Evolutionary conservation across 2,113 vertebrate genomes (phyloP), one percentile per base, ranked within the genome.

Genomic region (Neoarius graeffei): DNA sequence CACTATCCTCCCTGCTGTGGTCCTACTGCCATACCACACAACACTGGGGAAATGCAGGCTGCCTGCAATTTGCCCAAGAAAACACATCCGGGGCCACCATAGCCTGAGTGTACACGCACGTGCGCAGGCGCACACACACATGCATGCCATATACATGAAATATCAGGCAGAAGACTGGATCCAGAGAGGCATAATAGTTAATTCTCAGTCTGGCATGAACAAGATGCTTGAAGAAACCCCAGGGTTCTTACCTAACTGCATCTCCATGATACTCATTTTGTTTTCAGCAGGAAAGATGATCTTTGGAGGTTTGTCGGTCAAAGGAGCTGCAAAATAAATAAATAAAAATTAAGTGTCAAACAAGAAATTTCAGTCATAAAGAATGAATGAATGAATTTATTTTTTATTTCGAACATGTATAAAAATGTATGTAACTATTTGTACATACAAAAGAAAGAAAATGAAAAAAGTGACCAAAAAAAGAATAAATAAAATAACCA

Each of bases 251-350:
- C 98, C 98, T 94, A 97, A 93, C 86, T 97, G 96, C 76, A 97
- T 95, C 94, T 99, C 98, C 85, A 98, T 96, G 94, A 97, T 71
- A 91, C 94, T 99, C 93, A 98, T 91, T 93, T 98, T 98, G 94
- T 92, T 97, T 95, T 99, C 98, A 86, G 96, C 92, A 14, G 98
- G 98, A 84, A 95, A 96, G 81, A 99, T 95, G 93, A 99, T 97
- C 94, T 98, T 99, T 88, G 98, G 98, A 92, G 98, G 97, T 92
- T 98, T 98, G 96, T 99, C 98, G 92, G 98, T 99, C 93, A 99
- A 92, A 86, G 98, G 98, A n/a, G 98, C 98, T 99, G 95, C 88
- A 95, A 95, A 91, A 71, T 93, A 93, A 91, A 94, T 91, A 91
- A 25, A 30, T 13, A 81, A 48, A 79, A 88, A 62, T 76, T 54